These are phyloP conservation scores for Zaprionus camerounensis DNA, from an alignment of 1,140 invertebrate genomes.

Conservation along the genomic window DNA sequence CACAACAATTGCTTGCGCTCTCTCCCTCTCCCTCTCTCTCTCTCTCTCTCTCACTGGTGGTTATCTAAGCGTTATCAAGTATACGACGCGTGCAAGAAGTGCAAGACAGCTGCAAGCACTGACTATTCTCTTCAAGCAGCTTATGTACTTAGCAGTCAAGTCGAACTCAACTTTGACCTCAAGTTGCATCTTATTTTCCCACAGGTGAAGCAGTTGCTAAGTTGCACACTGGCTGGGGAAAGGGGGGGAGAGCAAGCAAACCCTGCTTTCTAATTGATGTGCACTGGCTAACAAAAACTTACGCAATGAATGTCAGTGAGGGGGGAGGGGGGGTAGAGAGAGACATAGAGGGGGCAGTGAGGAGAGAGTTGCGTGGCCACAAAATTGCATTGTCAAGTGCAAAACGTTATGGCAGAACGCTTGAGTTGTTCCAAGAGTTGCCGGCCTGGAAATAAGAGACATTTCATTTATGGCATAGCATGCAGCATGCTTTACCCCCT, in stretches of 20 bases:
- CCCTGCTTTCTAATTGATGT: slow-evolving; percentile 34
- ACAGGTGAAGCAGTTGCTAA: neutral
- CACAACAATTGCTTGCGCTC: neutral
- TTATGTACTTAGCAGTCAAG: slow-evolving; percentile 6
- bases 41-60: neutral
- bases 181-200: too few relatives aligned
- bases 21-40: neutral
- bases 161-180: neutral
- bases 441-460: slow-evolving; percentile 31
- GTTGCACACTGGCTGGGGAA: neutral
- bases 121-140: neutral
- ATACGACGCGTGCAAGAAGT: neutral
- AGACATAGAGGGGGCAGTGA: too few relatives aligned
- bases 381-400: slow-evolving; percentile 70
- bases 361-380: neutral
- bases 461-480: slow-evolving; percentile 23
- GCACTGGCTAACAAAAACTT: slow-evolving; percentile 43
- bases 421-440: neutral
- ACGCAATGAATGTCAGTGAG: slow-evolving; percentile 55
- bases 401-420: slow-evolving; percentile 9
- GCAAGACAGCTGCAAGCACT: neutral
- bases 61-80: slow-evolving; percentile 2
- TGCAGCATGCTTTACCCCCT: neutral
- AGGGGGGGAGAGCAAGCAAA: neutral
- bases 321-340: too few relatives aligned